Evolutionary conservation across 2,113 vertebrate genomes (phyloP), one percentile per base, ranked within the genome.

Genomic region (Triplophysa rosa): DNA sequence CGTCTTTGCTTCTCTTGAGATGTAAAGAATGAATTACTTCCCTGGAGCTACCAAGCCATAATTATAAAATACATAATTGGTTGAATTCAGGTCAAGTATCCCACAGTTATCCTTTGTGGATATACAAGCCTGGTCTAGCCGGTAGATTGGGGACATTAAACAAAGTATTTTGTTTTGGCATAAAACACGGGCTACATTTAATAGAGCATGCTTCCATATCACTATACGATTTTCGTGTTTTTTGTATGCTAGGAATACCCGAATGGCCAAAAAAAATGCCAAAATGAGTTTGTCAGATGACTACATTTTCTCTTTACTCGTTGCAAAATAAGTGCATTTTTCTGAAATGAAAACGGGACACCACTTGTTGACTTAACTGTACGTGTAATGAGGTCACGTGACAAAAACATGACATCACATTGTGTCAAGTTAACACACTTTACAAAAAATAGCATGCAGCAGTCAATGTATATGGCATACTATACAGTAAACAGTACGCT

Each of bases 11-110:
- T 73, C 70, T 73, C 70, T 24, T 17, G 70, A 54, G 70, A 59
- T 8, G 11, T 4, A 24, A 73, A 61, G n/a, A 73, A 73, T 73
- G 42, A 73, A 61, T 73, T 23, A 59, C 70, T 23, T 73, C 70
- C 70, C 70, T 61, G 10, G 70, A 61, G 70, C 70, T 40, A 73
- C 70, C 59, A 42, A 72, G 58, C 33, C 54, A 9, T 42, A 42
- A 73, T 73, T 56, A 40, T 58, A 58, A 21, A 29, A 21, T 12
- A 73, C 33, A 59, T 61, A 59, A 73, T 42, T 73, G 54, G 33
- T 42, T 73, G 33, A 73, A 61, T 61, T 73, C 9, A 59, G 70
- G 54, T 73, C 54, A 23, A 42, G 54, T 42, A 58, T n/a, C 54
- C 19, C 40, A 59, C 14, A 61, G 70, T 73, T 73, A 73, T 73